These are phyloP conservation scores for Kryphioiulus occultus DNA, from an alignment of 2,888 invertebrate species.

Conservation along the genomic window DNA sequence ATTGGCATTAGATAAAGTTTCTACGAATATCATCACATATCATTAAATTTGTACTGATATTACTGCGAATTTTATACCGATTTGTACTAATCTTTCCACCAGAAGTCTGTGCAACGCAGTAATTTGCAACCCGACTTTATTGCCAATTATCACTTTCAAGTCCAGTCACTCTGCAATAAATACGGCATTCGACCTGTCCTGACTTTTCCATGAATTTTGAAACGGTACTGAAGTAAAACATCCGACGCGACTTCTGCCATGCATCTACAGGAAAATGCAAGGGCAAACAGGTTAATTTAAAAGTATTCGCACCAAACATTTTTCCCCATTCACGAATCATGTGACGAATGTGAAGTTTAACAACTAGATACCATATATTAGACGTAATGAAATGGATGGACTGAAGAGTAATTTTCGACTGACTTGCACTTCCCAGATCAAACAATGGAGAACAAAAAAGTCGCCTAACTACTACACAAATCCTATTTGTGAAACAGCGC, in stretches of 20 bases:
- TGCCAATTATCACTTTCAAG: no score
- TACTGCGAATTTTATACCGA: no score
- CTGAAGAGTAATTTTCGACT: not conserved
- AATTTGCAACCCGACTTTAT: no score
- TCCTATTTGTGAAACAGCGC: not conserved
- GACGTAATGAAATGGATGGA: not conserved
- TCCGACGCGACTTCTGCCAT: not conserved
- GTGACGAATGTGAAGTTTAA: not conserved
- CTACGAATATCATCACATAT: no score
- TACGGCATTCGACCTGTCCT: no score
- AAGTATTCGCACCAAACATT: not conserved
- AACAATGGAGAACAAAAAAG: not conserved
- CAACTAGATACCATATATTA: not conserved
- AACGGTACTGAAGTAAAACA: not conserved
- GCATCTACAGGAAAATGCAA: not conserved
- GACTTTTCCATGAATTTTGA: not conserved
- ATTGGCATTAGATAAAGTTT: no score
- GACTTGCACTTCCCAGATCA: not conserved
- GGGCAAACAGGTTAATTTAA: not conserved
- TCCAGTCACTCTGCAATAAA: no score
- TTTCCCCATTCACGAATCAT: not conserved
- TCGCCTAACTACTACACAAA: not conserved
- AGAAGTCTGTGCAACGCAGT: no score
- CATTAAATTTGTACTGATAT: no score
- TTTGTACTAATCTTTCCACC: no score